phyloP scores from a whole-genome alignment of 2,888 invertebrate species.

The Cryptocephalus primarius region DNA sequence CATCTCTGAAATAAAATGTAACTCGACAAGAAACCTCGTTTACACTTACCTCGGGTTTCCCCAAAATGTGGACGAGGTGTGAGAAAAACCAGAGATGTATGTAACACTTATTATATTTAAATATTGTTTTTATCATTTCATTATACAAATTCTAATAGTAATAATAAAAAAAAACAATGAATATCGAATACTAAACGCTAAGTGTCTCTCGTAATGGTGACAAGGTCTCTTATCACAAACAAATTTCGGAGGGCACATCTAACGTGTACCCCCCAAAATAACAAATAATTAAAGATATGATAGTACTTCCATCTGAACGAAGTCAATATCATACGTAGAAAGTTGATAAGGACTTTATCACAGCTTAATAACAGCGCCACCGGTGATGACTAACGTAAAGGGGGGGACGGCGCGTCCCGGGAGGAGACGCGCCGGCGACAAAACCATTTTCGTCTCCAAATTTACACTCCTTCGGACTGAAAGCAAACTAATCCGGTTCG shows the following conservation, averaged over 20 bases:
- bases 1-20: no score
- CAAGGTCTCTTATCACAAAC: constrained; percentile 39
- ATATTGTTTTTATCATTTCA: background rate
- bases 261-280: constrained; percentile 11
- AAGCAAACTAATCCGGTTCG: no score
- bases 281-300: constrained; percentile 32
- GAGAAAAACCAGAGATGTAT: background rate
- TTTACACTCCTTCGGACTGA: no score
- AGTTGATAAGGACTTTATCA: constrained; percentile 44
- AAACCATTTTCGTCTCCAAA: no score
- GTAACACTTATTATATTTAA: background rate
- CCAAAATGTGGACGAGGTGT: no score
- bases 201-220: constrained; percentile 24
- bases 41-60: no score
- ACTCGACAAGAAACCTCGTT: no score
- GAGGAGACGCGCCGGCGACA: no score
- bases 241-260: constrained; percentile 13
- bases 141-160: background rate
- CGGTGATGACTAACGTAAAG: constrained; percentile 10
- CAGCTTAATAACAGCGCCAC: constrained; percentile 36
- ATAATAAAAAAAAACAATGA: background rate
- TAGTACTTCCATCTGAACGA: constrained; percentile 47
- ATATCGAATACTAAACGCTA: background rate
- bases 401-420: no score
- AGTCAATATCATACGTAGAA: constrained; percentile 44